phyloP scores from a whole-genome alignment of 2,797 vertebrate species.

The Catharus ustulatus region DNA sequence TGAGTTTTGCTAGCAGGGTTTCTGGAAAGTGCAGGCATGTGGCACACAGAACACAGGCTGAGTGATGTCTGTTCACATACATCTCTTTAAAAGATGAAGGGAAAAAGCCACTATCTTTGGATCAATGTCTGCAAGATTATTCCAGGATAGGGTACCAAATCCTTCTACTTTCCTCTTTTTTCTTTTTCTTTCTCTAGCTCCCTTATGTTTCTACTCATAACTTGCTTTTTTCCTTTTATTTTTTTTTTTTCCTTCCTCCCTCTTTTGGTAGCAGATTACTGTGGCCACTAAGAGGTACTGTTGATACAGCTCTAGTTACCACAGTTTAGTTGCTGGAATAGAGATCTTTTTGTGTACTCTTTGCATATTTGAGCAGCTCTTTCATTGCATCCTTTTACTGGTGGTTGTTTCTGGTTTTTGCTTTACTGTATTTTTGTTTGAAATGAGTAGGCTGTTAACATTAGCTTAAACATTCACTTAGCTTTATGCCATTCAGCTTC shows the following conservation, averaged over 20 bases:
- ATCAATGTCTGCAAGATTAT: not conserved
- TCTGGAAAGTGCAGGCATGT: not conserved
- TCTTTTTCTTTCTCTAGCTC: not conserved
- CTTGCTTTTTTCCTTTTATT: no score
- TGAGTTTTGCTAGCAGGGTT: not conserved
- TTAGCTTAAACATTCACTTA: not conserved
- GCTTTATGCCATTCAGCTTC: not conserved
- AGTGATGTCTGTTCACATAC: not conserved
- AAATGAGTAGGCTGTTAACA: not conserved
- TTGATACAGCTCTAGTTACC: conserved; percentile 63
- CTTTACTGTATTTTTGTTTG: not conserved
- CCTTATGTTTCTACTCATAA: not conserved
- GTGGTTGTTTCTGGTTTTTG: not conserved
- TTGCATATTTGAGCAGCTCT: not conserved
- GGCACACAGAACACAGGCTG: not conserved
- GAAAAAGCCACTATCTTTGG: not conserved
- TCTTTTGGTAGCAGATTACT: conserved; percentile 39
- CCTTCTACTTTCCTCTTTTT: not conserved
- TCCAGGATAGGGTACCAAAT: not conserved
- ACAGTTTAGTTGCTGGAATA: conserved; percentile 3
- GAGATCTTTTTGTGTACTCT: not conserved
- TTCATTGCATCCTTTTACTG: not conserved
- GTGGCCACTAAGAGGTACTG: conserved; percentile 65
- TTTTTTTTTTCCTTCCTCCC: not conserved
- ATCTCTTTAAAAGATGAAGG: not conserved